phyloP scores from a whole-genome alignment of 2,797 vertebrate species.

The Neosilurus hyrtlii region DNA sequence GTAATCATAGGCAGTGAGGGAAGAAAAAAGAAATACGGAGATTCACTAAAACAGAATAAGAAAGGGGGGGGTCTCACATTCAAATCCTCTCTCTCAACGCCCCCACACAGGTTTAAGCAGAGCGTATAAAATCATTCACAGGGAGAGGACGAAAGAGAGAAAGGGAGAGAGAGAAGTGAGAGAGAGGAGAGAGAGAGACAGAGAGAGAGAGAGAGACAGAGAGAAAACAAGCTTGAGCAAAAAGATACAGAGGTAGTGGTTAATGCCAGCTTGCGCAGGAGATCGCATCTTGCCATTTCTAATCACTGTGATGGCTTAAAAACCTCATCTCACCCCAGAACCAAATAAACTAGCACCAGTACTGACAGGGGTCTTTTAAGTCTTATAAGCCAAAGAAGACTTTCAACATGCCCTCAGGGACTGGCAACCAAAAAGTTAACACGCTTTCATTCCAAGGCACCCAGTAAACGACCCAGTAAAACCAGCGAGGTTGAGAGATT shows the following conservation, averaged over 20 bases:
- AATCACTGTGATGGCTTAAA: slow-evolving; percentile 78
- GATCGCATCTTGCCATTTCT: slow-evolving; percentile 77
- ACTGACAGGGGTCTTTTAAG: slow-evolving; percentile 34
- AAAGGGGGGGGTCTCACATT: slow-evolving; percentile 69
- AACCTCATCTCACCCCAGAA: slow-evolving; percentile 59
- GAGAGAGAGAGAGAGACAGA: slow-evolving; percentile 61
- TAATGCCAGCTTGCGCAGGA: slow-evolving; percentile 80
- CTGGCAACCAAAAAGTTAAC: slow-evolving; percentile 42
- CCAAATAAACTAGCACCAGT: slow-evolving; percentile 48
- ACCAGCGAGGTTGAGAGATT: slow-evolving; percentile 32
- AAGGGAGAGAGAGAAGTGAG: slow-evolving; percentile 66
- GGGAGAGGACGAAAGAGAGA: slow-evolving; percentile 65
- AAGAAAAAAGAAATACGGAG: slow-evolving; percentile 70
- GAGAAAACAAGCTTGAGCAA: slow-evolving; percentile 70
- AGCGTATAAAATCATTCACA: slow-evolving; percentile 83
- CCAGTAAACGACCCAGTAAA: slow-evolving; percentile 24
- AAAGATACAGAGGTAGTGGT: slow-evolving; percentile 64
- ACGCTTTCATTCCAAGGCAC: slow-evolving; percentile 40
- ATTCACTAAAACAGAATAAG: slow-evolving; percentile 72
- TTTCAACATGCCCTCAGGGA: slow-evolving; percentile 27
- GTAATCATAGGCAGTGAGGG: slow-evolving; percentile 72
- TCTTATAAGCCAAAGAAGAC: slow-evolving; percentile 40
- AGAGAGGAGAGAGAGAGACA: slow-evolving; percentile 57
- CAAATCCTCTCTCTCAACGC: slow-evolving; percentile 83
- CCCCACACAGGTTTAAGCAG: slow-evolving; percentile 78